phyloP scores from a whole-genome alignment of 2,113 vertebrate genomes.

The Melierax canorus region DNA sequence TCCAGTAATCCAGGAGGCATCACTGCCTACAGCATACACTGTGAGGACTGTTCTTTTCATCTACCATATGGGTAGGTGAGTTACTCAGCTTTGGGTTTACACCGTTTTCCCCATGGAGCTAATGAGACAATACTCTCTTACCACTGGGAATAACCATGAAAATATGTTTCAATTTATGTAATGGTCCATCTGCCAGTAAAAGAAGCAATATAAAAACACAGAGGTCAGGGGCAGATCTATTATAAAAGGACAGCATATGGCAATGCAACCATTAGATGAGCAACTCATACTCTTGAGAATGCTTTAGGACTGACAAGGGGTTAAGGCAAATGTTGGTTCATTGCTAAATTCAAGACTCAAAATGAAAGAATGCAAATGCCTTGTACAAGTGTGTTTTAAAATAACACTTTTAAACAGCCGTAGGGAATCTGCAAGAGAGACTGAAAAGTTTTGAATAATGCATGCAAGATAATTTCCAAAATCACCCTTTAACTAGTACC shows the following conservation, averaged over 20 bases:
- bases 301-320: conserved; percentile 67
- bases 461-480: conserved; percentile 75
- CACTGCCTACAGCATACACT: neutral
- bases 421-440: conserved; percentile 56
- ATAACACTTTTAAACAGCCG: conserved; percentile 65
- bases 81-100: neutral
- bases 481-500: conserved; percentile 76
- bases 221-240: conserved; percentile 69
- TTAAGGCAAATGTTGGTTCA: conserved; percentile 70
- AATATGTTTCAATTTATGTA: conserved; percentile 66
- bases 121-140: neutral
- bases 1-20: neutral
- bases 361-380: conserved; percentile 61
- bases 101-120: neutral
- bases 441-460: conserved; percentile 73
- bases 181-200: conserved; percentile 49
- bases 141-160: conserved; percentile 20
- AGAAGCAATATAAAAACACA: conserved; percentile 45
- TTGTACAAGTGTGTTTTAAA: conserved; percentile 32
- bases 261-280: conserved; percentile 62
- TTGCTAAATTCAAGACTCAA: conserved; percentile 57
- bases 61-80: conserved; percentile 30
- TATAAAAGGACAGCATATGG: conserved; percentile 63
- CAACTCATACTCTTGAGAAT: conserved; percentile 67
- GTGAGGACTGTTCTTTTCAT: neutral